Evolutionary conservation across 2,888 invertebrate species (phyloP).

Genomic region (Lordiphosa andalusiaca): DNA sequence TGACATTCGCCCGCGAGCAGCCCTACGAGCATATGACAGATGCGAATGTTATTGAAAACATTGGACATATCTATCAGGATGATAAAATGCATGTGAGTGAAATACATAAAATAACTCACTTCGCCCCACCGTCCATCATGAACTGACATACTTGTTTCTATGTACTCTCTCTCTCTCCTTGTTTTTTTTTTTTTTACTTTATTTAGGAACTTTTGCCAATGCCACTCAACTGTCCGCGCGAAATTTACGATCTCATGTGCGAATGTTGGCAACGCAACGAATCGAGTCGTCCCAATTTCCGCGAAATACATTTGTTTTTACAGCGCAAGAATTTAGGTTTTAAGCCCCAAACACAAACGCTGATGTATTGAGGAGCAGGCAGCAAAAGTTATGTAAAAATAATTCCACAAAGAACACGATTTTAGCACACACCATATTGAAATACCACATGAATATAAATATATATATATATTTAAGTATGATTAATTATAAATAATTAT

Average conservation of each 20-base stretch:
- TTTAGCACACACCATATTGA: conserved; percentile 38
- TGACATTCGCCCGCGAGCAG: conserved; percentile 90
- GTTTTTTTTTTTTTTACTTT: conserved; percentile 16
- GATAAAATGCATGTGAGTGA: conserved; percentile 85
- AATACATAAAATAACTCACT: background rate
- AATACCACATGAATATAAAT: conserved; percentile 19
- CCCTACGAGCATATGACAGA: conserved; percentile 90
- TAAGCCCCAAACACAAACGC: conserved; percentile 76
- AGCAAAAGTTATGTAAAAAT: conserved; percentile 16
- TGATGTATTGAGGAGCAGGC: conserved; percentile 61
- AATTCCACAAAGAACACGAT: conserved; percentile 27
- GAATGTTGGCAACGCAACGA: conserved; percentile 93
- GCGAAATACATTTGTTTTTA: conserved; percentile 92
- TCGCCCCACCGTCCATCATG: background rate
- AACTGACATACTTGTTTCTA: background rate
- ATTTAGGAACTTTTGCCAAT: conserved; percentile 84
- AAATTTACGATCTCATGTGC: conserved; percentile 92
- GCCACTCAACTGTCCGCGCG: conserved; percentile 89
- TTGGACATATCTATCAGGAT: conserved; percentile 88
- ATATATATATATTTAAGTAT: too few relatives aligned
- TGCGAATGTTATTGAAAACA: conserved; percentile 91
- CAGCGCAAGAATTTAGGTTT: conserved; percentile 87
- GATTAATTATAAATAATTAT: conserved; percentile 36
- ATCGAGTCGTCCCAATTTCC: conserved; percentile 88
- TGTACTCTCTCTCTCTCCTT: background rate